Evolutionary conservation across 2,113 vertebrate species (phyloP).

Genomic region (Raphicerus campestris): DNA sequence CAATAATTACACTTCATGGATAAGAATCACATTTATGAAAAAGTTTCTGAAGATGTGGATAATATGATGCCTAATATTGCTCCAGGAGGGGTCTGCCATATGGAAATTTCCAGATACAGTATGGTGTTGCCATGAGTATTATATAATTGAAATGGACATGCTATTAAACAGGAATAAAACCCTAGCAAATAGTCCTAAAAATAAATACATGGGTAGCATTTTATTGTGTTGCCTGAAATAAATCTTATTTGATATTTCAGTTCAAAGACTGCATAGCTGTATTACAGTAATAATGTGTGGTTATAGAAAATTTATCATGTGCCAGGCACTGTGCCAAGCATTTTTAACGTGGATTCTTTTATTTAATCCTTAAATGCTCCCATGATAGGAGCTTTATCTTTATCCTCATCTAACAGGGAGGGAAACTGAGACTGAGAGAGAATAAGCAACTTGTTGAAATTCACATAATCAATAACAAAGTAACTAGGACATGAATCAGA

Average conservation of each 20-base stretch:
- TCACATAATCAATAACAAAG: neutral
- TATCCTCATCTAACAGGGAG: neutral
- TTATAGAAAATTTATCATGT: neutral
- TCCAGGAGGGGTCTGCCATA: neutral
- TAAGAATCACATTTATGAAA: constrained; percentile 25
- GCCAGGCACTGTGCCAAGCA: neutral
- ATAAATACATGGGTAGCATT: neutral
- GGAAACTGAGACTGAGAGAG: neutral
- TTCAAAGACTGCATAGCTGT: neutral
- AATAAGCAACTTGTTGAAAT: neutral
- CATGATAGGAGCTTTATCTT: neutral
- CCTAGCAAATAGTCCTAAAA: constrained; percentile 5
- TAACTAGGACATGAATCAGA: neutral
- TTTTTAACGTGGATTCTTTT: neutral
- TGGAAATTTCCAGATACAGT: neutral
- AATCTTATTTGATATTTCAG: constrained; percentile 27
- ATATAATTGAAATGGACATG: constrained; percentile 35
- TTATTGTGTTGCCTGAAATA: constrained; percentile 21
- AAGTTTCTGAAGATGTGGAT: constrained; percentile 16
- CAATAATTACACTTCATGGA: constrained; percentile 36
- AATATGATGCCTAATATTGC: neutral
- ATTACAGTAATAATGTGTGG: neutral
- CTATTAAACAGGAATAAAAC: neutral
- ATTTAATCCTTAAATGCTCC: neutral
- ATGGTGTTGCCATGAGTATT: neutral